Base-by-base conservation (phyloP, 1,140 invertebrate species). In the Drosophila tristis region DNA sequence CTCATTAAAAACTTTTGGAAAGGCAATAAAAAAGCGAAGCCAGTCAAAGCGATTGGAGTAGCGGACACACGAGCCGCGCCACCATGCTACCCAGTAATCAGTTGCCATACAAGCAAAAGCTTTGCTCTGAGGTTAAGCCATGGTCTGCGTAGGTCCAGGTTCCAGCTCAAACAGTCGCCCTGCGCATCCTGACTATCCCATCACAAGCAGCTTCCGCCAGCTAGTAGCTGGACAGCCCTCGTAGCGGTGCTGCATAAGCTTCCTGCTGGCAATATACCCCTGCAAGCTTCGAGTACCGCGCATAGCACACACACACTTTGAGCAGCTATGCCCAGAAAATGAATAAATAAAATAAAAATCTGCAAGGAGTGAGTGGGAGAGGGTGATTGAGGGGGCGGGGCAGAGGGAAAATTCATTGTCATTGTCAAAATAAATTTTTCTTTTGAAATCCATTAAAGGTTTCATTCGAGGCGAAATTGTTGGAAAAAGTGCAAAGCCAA, bases 391-490 rank as follows among this genome's bases (percentile, higher is more conserved):
- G 54, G 48, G 67, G 44, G 16, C 16, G 16, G 45, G 62, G 48
- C 60, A 45, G 11, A 39, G 53, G 60, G 60, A 80, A 80, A 81
- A 80, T 81, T 81, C 78, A 80, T 80, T 80, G 78, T 80, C 78
- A 80, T 80, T 77, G 78, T 80, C 78, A 80, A 80, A 80, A 80
- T 80, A 80, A 80, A 80, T 80, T 80, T 80, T 81, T 70, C 72
- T 80, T 80, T 80, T 80, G 78, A 80, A 80, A 80, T 80, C 78
- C 78, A 80, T 80, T 80, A 80, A 80, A 76, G 78, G 74, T 80
- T 80, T 80, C 72, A 80, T 80, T 80, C 62, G 62, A 61, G 62
- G 72, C 60, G 65, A 80, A 80, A 80, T 76, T 80, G 71, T 80
- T 80, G 58, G 78, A 80, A 80, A 39, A 80, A 80, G 78, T 80